Evolutionary conservation across 2,797 vertebrate species (phyloP).

Genomic region (Karalla daura): DNA sequence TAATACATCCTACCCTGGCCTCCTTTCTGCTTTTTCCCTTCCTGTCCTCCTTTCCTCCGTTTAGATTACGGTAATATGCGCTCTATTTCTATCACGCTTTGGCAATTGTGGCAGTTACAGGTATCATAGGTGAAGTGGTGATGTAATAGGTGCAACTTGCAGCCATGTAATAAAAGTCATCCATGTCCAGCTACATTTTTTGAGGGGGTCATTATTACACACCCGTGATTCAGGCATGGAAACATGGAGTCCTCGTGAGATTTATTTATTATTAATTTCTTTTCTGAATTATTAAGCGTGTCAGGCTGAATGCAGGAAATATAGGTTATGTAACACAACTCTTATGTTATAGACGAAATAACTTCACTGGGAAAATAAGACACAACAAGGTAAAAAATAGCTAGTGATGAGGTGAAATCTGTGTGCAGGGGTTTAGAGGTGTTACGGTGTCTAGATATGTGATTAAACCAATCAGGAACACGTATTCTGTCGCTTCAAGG

Average conservation of each 20-base stretch:
- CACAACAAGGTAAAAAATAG: too few relatives aligned
- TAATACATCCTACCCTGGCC: not conserved
- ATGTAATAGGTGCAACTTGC: not conserved
- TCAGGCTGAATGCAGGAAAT: not conserved
- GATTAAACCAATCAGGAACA: not conserved
- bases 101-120: not conserved
- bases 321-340: not conserved
- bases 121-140: not conserved
- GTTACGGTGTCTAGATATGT: too few relatives aligned
- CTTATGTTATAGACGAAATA: too few relatives aligned
- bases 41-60: not conserved
- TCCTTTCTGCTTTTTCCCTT: not conserved
- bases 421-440: too few relatives aligned
- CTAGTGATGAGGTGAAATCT: too few relatives aligned
- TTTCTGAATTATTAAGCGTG: not conserved
- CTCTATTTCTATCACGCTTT: conserved; percentile 4
- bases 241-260: not conserved
- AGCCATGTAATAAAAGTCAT: too few relatives aligned
- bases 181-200: not conserved
- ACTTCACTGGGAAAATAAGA: too few relatives aligned
- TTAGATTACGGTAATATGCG: not conserved
- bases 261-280: not conserved
- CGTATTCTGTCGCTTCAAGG: not conserved
- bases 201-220: not conserved
- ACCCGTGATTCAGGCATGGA: not conserved